A percentile compares a stretch with the other conserved stretches of the same genome.
Evolutionary conservation across 1,140 invertebrate species (phyloP).

Genomic region (Harpegnathos saltator): DNA sequence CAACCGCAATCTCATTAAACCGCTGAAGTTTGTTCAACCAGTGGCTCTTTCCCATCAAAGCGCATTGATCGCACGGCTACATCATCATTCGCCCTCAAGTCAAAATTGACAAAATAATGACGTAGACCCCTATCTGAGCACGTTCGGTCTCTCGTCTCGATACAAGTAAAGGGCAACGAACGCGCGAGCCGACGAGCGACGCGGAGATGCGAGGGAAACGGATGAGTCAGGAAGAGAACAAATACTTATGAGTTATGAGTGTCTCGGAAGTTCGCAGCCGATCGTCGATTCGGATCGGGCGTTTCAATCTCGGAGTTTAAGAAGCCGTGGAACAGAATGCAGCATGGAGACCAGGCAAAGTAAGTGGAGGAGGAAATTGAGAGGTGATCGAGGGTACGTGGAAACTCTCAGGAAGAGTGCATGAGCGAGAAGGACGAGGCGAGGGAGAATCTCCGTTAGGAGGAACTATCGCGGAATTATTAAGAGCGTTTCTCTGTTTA

Average conservation of each 20-base stretch:
- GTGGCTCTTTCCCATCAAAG: slow-evolving; percentile 8
- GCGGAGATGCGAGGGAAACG: neutral
- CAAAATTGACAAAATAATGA: neutral
- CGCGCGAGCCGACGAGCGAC: neutral
- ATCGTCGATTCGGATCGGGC: slow-evolving; percentile 34
- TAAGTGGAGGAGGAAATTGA: slow-evolving; percentile 33
- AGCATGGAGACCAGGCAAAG: neutral
- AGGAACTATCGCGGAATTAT: slow-evolving; percentile 64
- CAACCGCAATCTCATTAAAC: neutral
- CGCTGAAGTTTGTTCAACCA: neutral
- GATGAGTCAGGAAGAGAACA: slow-evolving; percentile 33
- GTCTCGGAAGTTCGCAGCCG: slow-evolving; percentile 61
- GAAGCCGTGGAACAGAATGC: neutral
- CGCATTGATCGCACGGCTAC: no score
- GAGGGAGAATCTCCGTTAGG: slow-evolving; percentile 31
- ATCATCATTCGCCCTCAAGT: neutral
- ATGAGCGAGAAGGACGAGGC: neutral
- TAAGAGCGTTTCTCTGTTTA: slow-evolving; percentile 65
- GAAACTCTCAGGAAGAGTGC: slow-evolving; percentile 36
- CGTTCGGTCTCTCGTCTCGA: neutral
- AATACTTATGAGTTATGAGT: slow-evolving; percentile 62
- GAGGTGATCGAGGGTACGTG: slow-evolving; percentile 31
- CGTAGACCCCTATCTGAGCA: neutral
- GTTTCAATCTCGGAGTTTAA: slow-evolving; percentile 60
- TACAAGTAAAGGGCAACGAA: neutral